Conservation (phyloP, 2,888 invertebrate species). For the Ectemnius continuus region DNA sequence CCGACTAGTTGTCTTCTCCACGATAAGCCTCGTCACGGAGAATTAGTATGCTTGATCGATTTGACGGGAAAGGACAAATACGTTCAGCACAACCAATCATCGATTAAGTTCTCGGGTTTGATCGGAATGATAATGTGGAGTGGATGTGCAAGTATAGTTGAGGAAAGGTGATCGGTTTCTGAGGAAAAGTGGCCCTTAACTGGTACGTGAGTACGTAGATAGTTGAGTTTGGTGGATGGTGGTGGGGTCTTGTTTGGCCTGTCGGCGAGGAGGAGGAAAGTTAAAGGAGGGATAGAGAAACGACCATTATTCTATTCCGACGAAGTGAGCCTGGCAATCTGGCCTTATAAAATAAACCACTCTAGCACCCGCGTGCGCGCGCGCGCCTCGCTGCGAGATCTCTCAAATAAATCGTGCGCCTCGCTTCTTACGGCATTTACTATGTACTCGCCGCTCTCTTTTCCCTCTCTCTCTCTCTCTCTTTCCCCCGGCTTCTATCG, state of each 20-base stretch:
- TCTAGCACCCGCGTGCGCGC: constrained; percentile 63
- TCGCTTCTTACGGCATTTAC: constrained; percentile 65
- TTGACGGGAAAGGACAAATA: too few species aligned
- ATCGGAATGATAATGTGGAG: neutral
- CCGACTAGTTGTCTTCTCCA: too few species aligned
- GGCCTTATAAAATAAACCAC: constrained; percentile 75
- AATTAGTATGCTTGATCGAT: too few species aligned
- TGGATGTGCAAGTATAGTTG: neutral
- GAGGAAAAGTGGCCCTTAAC: constrained; percentile 54
- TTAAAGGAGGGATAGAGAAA: constrained; percentile 55
- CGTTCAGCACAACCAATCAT: too few species aligned
- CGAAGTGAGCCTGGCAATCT: constrained; percentile 74
- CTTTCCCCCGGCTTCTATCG: constrained; percentile 19
- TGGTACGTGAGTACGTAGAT: too few species aligned
- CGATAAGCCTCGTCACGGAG: too few species aligned
- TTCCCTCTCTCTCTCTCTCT: constrained; percentile 27
- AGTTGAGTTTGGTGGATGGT: constrained; percentile 56
- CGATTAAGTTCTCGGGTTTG: too few species aligned
- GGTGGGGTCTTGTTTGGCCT: constrained; percentile 11
- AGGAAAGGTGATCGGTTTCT: constrained; percentile 6
- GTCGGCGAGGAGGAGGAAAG: constrained; percentile 19
- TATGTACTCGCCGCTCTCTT: constrained; percentile 46
- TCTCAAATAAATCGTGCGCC: constrained; percentile 74
- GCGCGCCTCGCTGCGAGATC: constrained; percentile 67
- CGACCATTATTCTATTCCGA: constrained; percentile 75